phyloP scores from a whole-genome alignment of 1,140 invertebrate species.

The Drosophila leontia region DNA sequence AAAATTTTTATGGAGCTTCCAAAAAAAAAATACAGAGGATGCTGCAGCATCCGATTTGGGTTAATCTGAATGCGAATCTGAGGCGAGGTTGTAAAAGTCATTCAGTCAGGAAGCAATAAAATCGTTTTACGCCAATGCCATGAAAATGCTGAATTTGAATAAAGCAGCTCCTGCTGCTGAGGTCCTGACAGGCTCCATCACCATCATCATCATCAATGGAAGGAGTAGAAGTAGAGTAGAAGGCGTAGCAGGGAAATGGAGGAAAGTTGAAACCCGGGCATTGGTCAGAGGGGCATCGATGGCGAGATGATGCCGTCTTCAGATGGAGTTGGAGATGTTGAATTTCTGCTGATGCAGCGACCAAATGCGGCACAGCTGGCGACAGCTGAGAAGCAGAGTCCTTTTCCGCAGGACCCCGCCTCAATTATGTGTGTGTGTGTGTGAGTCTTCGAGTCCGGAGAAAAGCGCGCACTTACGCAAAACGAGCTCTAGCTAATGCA shows the following conservation, averaged over 20 bases:
- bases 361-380: slow-evolving; percentile 68
- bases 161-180: slow-evolving; percentile 46
- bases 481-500: slow-evolving; percentile 76
- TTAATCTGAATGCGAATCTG: slow-evolving; percentile 68
- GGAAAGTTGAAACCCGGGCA: background rate
- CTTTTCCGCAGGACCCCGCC: slow-evolving; percentile 41
- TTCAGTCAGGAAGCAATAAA: slow-evolving; percentile 83
- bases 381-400: slow-evolving; percentile 54
- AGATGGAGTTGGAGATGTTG: slow-evolving; percentile 24
- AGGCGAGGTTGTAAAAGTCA: slow-evolving; percentile 80
- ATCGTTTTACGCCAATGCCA: slow-evolving; percentile 82
- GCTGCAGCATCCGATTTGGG: slow-evolving; percentile 61
- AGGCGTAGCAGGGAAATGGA: background rate
- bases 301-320: slow-evolving; percentile 52
- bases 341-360: slow-evolving; percentile 76
- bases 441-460: background rate
- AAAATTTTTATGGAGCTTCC: slow-evolving; percentile 47
- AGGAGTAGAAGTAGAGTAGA: background rate
- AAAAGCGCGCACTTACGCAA: slow-evolving; percentile 73
- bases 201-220: slow-evolving; percentile 10
- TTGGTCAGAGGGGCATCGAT: slow-evolving; percentile 54
- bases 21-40: no score
- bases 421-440: slow-evolving; percentile 65
- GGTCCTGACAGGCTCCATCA: slow-evolving; percentile 15
- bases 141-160: slow-evolving; percentile 83